Conservation (phyloP, 2,797 vertebrate genomes). For the Chloroceryle inda region DNA sequence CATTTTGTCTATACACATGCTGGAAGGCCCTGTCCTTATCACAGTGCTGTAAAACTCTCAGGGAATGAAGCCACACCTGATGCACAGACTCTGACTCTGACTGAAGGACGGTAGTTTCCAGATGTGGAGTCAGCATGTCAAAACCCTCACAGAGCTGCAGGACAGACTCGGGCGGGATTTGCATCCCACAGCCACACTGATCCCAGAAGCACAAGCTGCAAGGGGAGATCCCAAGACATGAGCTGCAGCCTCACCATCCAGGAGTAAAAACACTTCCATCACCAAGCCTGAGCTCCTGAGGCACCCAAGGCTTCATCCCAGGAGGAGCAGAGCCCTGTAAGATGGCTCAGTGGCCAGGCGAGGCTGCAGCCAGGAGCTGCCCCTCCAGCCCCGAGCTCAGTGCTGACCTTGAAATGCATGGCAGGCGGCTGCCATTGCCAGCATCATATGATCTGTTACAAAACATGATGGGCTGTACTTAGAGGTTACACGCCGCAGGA, state of each 20-base stretch:
- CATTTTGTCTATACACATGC: rapidly evolving
- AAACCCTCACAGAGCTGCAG: neutral
- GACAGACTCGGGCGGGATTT: rapidly evolving
- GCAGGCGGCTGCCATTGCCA: neutral
- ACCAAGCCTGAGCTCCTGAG: neutral
- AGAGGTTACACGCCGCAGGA: constrained; percentile 20
- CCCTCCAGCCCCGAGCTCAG: neutral
- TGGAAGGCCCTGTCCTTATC: neutral
- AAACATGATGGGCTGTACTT: constrained; percentile 2
- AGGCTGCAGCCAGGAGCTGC: constrained; percentile 11
- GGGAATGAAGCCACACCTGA: neutral
- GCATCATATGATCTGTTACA: constrained; percentile 62
- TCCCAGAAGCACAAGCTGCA: neutral
- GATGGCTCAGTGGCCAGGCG: neutral
- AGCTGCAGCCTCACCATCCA: neutral
- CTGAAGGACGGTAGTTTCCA: neutral
- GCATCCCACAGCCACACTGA: neutral
- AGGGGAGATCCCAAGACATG: rapidly evolving
- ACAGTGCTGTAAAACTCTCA: neutral
- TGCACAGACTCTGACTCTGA: neutral
- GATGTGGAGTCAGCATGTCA: rapidly evolving
- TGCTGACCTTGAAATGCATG: neutral
- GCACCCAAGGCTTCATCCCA: neutral
- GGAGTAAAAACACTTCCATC: neutral
- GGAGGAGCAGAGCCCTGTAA: neutral